Evolutionary conservation across 2,888 invertebrate species (phyloP).

Genomic region (Cepaea hortensis): DNA sequence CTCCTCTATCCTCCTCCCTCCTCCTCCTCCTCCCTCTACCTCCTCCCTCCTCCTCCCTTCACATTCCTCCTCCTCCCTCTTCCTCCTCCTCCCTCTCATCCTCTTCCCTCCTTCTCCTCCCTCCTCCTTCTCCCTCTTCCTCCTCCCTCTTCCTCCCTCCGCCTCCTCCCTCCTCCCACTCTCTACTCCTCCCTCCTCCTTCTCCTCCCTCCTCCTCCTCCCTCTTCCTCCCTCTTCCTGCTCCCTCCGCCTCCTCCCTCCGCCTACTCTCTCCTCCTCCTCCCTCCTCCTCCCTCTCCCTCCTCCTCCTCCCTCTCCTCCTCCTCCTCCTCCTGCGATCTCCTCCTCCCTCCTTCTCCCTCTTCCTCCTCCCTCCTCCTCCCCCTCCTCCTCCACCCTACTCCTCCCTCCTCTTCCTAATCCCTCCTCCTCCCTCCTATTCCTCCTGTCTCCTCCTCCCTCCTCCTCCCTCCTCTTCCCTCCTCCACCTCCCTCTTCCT

Average conservation of each 20-base stretch:
- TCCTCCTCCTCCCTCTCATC: background rate
- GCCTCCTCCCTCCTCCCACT: no score
- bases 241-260: no score
- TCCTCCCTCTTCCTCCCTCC: no score
- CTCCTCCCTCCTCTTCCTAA: constrained; percentile 1
- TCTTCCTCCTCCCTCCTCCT: no score
- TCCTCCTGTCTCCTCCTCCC: background rate
- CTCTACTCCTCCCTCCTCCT: no score
- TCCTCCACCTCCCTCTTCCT: no score
- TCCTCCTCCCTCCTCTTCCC: background rate
- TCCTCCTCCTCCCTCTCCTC: background rate
- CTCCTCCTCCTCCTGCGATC: background rate
- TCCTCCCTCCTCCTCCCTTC: no score
- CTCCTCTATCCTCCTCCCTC: no score
- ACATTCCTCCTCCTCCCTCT: background rate
- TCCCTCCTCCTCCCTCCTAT: no score
- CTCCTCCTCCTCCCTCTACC: background rate
- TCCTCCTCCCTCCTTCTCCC: constrained; percentile 27
- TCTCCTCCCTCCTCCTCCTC: background rate
- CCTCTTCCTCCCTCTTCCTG: no score
- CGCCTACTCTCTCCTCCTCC: no score
- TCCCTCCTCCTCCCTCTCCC: background rate
- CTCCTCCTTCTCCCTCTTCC: constrained; percentile 1
- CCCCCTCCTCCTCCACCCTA: background rate
- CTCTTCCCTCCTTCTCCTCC: no score